Conservation (phyloP, 2,888 invertebrate genomes). For the Crepidodera aurea region DNA sequence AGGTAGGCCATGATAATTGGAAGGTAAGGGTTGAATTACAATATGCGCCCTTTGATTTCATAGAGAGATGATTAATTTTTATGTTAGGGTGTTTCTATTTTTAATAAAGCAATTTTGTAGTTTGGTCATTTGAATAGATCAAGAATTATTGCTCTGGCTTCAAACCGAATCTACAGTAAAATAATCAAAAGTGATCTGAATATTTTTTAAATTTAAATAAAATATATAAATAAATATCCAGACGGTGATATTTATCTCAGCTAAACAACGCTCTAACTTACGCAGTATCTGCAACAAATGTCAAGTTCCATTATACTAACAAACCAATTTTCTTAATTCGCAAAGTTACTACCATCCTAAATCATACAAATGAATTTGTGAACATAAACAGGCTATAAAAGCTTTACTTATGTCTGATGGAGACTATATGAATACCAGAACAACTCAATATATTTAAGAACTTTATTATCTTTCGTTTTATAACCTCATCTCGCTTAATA, state of each 20-base stretch:
- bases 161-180: no score
- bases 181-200: no score
- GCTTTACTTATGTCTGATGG: constrained; percentile 7
- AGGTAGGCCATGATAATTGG: constrained; percentile 28
- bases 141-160: no score
- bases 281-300: not conserved
- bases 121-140: not conserved
- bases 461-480: constrained; percentile 18
- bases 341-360: constrained; percentile 9
- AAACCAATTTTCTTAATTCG: constrained; percentile 13
- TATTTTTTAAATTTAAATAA: no score
- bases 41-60: constrained; percentile 9
- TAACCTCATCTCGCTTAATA: constrained; percentile 12
- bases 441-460: constrained; percentile 17
- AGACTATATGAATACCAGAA: constrained; percentile 12
- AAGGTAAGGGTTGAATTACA: constrained; percentile 18
- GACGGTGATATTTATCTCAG: no score
- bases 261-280: not conserved
- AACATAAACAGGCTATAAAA: constrained; percentile 24
- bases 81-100: constrained; percentile 1
- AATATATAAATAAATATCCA: no score
- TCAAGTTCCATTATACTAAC: not conserved
- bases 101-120: constrained; percentile 16
- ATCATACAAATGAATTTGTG: constrained; percentile 21
- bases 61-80: constrained; percentile 19